These are phyloP conservation scores for Lepidocyrtoides sp. DNA, from an alignment of 2,888 invertebrate genomes.

Conservation along the genomic window DNA sequence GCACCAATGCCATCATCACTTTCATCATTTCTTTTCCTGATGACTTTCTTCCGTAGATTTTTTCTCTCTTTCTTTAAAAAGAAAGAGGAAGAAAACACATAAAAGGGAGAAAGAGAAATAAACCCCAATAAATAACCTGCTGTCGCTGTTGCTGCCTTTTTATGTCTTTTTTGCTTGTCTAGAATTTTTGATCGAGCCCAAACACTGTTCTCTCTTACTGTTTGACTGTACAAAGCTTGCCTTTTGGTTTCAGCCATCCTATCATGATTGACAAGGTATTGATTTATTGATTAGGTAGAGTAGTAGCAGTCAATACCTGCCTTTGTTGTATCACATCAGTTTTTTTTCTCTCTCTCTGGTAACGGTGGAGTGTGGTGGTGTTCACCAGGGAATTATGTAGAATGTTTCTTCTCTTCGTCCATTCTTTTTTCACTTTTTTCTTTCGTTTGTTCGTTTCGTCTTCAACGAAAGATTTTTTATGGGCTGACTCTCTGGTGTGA, in stretches of 20 bases:
- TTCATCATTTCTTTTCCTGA: background rate
- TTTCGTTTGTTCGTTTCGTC: slow-evolving; percentile 26
- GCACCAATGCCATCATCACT: slow-evolving; percentile 8
- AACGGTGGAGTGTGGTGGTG: slow-evolving; percentile 31
- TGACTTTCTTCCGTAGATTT: background rate
- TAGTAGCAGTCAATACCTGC: slow-evolving; percentile 84
- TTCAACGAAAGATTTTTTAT: slow-evolving; percentile 54
- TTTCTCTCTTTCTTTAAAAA: background rate
- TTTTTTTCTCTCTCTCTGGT: slow-evolving; percentile 28
- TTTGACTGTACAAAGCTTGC: background rate
- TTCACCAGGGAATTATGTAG: slow-evolving; percentile 53
- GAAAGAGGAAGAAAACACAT: slow-evolving; percentile 41
- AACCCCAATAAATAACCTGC: slow-evolving; percentile 64
- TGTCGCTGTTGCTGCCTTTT: slow-evolving; percentile 1
- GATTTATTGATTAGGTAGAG: slow-evolving; percentile 85
- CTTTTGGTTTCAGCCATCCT: slow-evolving; percentile 28
- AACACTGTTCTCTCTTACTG: background rate
- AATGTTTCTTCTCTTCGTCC: slow-evolving; percentile 43
- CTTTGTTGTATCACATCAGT: slow-evolving; percentile 81
- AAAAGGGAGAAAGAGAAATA: slow-evolving; percentile 57
- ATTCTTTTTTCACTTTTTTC: slow-evolving; percentile 52
- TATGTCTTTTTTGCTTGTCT: background rate
- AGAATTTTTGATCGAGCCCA: background rate
- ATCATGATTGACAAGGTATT: slow-evolving; percentile 84
- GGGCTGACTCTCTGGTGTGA: slow-evolving; percentile 26